Evolutionary conservation across 2,113 vertebrate species (phyloP).

Genomic region (Notothenia rossii): DNA sequence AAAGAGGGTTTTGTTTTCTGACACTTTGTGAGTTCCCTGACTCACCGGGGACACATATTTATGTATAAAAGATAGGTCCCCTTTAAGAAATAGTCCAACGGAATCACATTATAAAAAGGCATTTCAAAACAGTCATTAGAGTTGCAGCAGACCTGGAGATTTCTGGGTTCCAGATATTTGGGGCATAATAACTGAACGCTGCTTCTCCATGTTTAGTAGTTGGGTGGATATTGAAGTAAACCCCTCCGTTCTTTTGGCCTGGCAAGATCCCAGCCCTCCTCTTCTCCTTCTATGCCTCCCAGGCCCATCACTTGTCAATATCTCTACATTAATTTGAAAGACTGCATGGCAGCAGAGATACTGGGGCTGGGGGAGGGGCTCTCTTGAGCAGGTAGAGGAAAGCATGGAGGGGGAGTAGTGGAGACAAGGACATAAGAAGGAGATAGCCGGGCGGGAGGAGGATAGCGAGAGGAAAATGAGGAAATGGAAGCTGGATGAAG

Average conservation of each 20-base stretch:
- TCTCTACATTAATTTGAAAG: constrained; percentile 84
- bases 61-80: too few relatives aligned
- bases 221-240: constrained; percentile 8
- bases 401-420: constrained; percentile 25
- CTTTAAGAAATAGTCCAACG: too few relatives aligned
- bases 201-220: background rate
- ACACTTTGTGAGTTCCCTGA: too few relatives aligned
- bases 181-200: too few relatives aligned
- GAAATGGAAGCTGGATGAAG: constrained; percentile 37
- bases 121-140: too few relatives aligned
- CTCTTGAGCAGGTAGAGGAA: constrained; percentile 41
- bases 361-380: constrained; percentile 57
- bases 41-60: too few relatives aligned
- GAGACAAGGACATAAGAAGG: constrained; percentile 76
- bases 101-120: too few relatives aligned
- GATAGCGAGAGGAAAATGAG: constrained; percentile 47
- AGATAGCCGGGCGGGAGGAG: constrained; percentile 50
- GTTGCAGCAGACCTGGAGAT: too few relatives aligned
- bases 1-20: too few relatives aligned
- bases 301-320: constrained; percentile 86
- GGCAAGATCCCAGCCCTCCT: constrained; percentile 42
- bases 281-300: constrained; percentile 70
- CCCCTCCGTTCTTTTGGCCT: constrained; percentile 25
- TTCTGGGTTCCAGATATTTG: too few relatives aligned
- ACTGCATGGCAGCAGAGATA: constrained; percentile 51